Conservation (phyloP, 2,797 vertebrate species). For the Bradypus variegatus region DNA sequence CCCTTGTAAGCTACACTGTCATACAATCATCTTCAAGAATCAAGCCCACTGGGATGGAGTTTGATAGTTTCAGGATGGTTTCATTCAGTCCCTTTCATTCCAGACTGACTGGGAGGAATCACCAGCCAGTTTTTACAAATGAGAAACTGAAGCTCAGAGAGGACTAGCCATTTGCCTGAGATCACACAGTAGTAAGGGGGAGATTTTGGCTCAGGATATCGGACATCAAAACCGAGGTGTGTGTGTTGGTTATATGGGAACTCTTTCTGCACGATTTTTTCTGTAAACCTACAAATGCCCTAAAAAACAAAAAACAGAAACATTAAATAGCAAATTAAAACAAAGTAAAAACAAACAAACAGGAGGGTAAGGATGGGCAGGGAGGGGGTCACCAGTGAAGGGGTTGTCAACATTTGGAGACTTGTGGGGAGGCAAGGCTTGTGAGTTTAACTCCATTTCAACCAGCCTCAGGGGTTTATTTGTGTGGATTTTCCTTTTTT, state of each 20-base stretch:
- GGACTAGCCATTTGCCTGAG: background rate
- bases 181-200: background rate
- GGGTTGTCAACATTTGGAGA: background rate
- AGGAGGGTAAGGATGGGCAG: background rate
- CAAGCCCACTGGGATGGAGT: no score
- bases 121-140: background rate
- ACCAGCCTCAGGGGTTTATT: background rate
- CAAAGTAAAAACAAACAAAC: background rate
- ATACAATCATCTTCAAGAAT: no score
- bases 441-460: background rate
- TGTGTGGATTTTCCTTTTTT: background rate
- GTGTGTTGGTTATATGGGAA: no score
- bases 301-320: no score
- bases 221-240: background rate
- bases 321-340: no score
- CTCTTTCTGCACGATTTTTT: no score
- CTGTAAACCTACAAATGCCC: no score
- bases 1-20: no score
- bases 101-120: background rate
- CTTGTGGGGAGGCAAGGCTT: background rate
- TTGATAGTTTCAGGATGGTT: no score
- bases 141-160: background rate
- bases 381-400: background rate
- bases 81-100: background rate
- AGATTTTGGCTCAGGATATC: background rate